Evolutionary conservation across 2,113 vertebrate genomes (phyloP).

Genomic region (Notechis scutatus): DNA sequence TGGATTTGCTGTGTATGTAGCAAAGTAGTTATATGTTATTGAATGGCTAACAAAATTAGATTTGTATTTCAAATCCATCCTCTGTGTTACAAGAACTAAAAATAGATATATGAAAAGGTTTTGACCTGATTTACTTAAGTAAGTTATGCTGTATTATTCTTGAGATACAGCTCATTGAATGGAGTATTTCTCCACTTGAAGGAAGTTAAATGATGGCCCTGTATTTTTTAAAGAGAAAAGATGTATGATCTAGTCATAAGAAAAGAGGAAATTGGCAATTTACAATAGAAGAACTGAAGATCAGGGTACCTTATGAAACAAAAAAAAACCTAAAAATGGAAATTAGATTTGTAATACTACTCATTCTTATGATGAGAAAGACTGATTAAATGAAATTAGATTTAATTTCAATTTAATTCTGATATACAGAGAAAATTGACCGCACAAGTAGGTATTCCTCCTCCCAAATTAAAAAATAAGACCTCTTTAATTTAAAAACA

Average conservation of each 20-base stretch:
- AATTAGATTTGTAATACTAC: neutral
- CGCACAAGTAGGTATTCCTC: neutral
- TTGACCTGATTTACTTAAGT: neutral
- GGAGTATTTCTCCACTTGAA: conserved; percentile 40
- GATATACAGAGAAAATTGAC: neutral
- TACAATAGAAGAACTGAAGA: neutral
- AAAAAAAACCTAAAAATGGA: neutral
- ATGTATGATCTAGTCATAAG: neutral
- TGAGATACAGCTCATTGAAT: neutral
- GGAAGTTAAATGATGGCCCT: conserved; percentile 55
- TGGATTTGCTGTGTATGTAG: neutral
- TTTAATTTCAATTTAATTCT: neutral
- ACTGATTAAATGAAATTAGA: neutral
- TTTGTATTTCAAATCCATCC: neutral
- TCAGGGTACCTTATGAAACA: conserved; percentile 9
- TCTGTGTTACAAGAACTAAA: neutral
- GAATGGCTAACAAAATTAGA: neutral
- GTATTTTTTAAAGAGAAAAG: conserved; percentile 36
- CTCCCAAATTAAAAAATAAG: neutral
- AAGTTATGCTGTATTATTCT: neutral
- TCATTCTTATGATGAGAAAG: neutral
- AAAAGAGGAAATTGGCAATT: neutral
- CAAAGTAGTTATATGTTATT: neutral
- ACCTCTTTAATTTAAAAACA: neutral
- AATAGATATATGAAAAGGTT: neutral